Conservation (phyloP, 2,888 invertebrate genomes). For the Archips crataeganus region DNA sequence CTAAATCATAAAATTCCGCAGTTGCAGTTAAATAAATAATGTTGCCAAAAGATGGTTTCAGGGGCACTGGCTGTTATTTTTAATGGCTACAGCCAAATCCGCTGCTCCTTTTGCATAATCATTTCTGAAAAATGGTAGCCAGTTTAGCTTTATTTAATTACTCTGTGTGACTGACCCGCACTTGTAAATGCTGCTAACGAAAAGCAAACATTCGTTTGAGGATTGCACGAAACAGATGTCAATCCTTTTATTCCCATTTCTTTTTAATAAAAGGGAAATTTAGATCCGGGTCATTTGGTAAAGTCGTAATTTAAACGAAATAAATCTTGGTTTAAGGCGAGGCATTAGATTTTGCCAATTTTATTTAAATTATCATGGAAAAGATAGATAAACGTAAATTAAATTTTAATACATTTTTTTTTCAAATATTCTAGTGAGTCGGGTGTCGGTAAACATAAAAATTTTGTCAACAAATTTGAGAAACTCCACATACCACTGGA, state of each 20-base stretch:
- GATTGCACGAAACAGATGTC: slow-evolving; percentile 50
- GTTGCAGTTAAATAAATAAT: slow-evolving; percentile 9
- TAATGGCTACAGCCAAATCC: slow-evolving; percentile 1
- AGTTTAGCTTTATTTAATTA: slow-evolving; percentile 38
- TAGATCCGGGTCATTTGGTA: slow-evolving; percentile 30
- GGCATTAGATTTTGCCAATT: too few species aligned
- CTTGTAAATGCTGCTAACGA: slow-evolving; percentile 56
- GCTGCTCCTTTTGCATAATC: slow-evolving; percentile 10
- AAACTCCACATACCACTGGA: too few species aligned
- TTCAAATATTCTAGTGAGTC: too few species aligned
- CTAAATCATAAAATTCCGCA: slow-evolving; percentile 12
- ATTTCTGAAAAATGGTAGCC: slow-evolving; percentile 8
- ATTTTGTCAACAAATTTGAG: too few species aligned
- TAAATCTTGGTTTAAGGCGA: not conserved
- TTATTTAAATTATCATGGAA: too few species aligned
- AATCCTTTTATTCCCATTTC: slow-evolving; percentile 45
- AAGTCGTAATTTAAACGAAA: slow-evolving; percentile 26
- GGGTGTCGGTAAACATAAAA: too few species aligned
- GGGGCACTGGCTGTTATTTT: not conserved
- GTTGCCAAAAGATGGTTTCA: not conserved
- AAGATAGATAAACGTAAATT: too few species aligned
- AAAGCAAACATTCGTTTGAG: slow-evolving; percentile 53
- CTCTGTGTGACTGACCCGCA: slow-evolving; percentile 46
- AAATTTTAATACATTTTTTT: too few species aligned
- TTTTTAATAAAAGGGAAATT: slow-evolving; percentile 32